Conservation (phyloP, 2,888 invertebrate genomes). For the Dynastes maya region DNA sequence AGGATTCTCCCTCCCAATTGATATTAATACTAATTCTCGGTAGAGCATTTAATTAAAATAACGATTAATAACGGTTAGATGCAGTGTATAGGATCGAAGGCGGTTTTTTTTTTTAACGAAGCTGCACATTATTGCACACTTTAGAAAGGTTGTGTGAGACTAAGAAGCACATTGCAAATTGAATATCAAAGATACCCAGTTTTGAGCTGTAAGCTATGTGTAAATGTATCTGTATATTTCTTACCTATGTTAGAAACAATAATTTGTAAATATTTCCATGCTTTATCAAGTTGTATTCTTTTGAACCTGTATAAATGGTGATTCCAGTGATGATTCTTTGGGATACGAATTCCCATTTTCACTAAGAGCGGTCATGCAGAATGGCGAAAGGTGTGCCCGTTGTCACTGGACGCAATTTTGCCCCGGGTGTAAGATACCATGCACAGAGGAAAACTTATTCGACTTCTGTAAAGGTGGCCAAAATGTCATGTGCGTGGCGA, state of each 20-base stretch:
- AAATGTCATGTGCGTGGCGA: constrained; percentile 77
- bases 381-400: constrained; percentile 82
- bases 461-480: constrained; percentile 63
- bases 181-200: no score
- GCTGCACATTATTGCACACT: no score
- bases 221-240: background rate
- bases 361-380: constrained; percentile 84
- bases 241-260: no score
- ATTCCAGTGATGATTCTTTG: constrained; percentile 88
- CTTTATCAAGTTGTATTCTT: background rate
- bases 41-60: no score
- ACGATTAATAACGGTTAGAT: no score
- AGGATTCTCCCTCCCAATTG: no score
- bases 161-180: no score
- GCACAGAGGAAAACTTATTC: constrained; percentile 74
- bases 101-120: no score
- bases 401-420: constrained; percentile 90
- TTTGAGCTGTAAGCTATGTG: no score
- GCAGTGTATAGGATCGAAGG: no score
- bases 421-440: constrained; percentile 87
- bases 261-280: constrained; percentile 30
- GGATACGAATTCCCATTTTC: constrained; percentile 95
- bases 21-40: no score
- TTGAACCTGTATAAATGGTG: constrained; percentile 57
- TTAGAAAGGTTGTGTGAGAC: no score